Percentiles rank a stretch among this genome's conserved stretches.
These are phyloP conservation scores for Eumacrocentrus americanus DNA, from an alignment of 2,888 invertebrate species.

Conservation along the genomic window DNA sequence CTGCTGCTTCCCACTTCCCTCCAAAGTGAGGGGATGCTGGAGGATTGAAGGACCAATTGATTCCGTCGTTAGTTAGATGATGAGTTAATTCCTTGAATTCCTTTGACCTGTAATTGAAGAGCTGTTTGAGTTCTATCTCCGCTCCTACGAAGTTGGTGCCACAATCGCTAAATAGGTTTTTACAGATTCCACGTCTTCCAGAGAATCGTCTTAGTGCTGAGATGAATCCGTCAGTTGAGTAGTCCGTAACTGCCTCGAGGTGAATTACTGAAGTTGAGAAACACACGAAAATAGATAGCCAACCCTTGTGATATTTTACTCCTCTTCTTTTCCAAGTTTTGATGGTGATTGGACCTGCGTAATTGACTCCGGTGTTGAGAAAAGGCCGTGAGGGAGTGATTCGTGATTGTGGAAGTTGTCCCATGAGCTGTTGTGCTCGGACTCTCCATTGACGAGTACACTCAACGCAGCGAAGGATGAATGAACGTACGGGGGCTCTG, in stretches of 20 bases:
- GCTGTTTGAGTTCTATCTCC: not conserved
- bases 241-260: slow-evolving; percentile 15
- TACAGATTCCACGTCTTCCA: not conserved
- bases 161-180: slow-evolving; percentile 5
- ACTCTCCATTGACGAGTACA: slow-evolving; percentile 4
- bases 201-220: slow-evolving; percentile 7
- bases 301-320: slow-evolving; percentile 11
- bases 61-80: slow-evolving; percentile 29
- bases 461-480: slow-evolving; percentile 24
- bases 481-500: slow-evolving; percentile 18
- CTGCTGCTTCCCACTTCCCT: too few species aligned
- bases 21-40: slow-evolving; percentile 41
- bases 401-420: too few species aligned
- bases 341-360: slow-evolving; percentile 7
- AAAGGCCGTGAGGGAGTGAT: too few species aligned
- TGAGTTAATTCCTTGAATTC: slow-evolving; percentile 6
- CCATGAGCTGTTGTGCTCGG: slow-evolving; percentile 41
- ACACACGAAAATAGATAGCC: too few species aligned
- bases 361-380: too few species aligned
- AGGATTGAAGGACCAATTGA: slow-evolving; percentile 44
- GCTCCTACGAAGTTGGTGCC: too few species aligned
- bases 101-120: not conserved
- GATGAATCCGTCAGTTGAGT: too few species aligned
- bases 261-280: too few species aligned
- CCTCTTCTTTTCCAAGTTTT: not conserved